Conservation (phyloP, 2,888 invertebrate species). For the Eueremaeus valkanovi region DNA sequence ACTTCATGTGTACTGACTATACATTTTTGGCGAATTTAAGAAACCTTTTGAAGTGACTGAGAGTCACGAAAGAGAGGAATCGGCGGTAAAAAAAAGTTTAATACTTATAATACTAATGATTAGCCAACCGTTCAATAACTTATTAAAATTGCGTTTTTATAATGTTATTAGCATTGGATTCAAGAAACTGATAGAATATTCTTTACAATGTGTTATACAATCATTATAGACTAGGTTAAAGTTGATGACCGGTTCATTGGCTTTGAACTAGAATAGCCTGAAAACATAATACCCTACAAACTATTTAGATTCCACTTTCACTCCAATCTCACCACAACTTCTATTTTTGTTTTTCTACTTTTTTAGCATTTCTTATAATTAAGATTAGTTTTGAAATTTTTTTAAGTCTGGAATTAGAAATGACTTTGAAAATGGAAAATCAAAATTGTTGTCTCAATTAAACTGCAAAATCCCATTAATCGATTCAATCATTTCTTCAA, state of each 20-base stretch:
- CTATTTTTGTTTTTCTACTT: neutral
- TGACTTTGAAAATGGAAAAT: too few species aligned
- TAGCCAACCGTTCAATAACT: neutral
- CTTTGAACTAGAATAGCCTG: neutral
- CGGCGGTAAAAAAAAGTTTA: neutral
- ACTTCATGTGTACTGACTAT: too few species aligned
- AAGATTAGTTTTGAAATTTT: neutral
- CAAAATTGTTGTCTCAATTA: too few species aligned
- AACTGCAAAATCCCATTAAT: too few species aligned
- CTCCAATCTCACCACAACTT: neutral
- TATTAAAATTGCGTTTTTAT: neutral
- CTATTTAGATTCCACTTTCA: neutral
- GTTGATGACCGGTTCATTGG: conserved; percentile 18
- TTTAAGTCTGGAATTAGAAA: neutral
- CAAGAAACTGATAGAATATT: neutral
- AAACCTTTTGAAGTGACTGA: neutral
- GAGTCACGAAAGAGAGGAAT: neutral
- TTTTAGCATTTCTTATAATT: neutral
- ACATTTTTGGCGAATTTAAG: neutral
- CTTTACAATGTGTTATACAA: neutral
- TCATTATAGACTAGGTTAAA: neutral
- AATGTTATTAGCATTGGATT: neutral
- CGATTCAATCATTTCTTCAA: too few species aligned
- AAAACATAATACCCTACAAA: conserved; percentile 13
- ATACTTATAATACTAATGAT: neutral